Percentiles rank a stretch among this genome's conserved stretches.
phyloP scores from a whole-genome alignment of 2,113 vertebrate species.

The Gymnocephalus cernua region DNA sequence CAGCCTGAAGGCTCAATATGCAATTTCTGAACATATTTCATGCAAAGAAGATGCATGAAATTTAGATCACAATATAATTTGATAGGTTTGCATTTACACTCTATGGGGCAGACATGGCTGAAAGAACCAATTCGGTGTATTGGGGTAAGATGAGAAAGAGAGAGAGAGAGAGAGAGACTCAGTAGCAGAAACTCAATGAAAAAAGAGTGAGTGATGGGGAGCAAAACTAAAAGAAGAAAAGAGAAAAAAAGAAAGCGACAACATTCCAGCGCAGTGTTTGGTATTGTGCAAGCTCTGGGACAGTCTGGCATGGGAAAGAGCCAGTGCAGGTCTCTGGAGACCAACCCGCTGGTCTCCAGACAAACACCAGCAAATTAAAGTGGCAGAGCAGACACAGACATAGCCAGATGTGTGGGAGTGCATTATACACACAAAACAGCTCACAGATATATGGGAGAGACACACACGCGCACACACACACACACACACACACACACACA shows the following conservation, averaged over 20 bases:
- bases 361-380: conserved; percentile 64
- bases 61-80: not conserved
- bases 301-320: conserved; percentile 75
- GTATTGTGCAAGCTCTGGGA: conserved; percentile 72
- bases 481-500: conserved; percentile 36
- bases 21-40: not conserved
- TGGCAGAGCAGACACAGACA: conserved; percentile 51
- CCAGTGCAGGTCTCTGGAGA: conserved; percentile 54
- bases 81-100: not conserved
- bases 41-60: not conserved
- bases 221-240: conserved; percentile 7
- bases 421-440: conserved; percentile 34
- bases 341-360: conserved; percentile 49
- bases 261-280: conserved; percentile 68
- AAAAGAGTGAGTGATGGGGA: conserved; percentile 2
- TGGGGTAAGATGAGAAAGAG: not conserved
- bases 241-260: conserved; percentile 31
- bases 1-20: not conserved
- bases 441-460: conserved; percentile 15
- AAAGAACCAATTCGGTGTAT: not conserved
- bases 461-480: conserved; percentile 25
- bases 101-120: not conserved
- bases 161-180: not conserved
- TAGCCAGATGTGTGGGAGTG: conserved; percentile 64
- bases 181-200: not conserved